Evolutionary conservation across 2,888 invertebrate genomes (phyloP).

Genomic region (Tipula lateralis): DNA sequence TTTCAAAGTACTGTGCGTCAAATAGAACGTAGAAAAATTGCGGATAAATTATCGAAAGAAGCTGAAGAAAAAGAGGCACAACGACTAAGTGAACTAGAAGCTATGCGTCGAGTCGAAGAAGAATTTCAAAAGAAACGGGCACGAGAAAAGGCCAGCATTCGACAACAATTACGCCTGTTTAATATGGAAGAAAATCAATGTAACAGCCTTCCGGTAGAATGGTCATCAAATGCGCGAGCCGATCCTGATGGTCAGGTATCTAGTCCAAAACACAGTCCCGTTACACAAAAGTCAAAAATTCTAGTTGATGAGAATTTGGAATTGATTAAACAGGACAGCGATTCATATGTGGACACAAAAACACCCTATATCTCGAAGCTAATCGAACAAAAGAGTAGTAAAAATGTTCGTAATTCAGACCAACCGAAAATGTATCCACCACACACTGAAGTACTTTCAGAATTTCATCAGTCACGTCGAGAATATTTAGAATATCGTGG

Average conservation of each 20-base stretch:
- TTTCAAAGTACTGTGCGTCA: conserved; percentile 82
- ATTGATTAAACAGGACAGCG: background rate
- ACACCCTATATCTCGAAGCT: conserved; percentile 33
- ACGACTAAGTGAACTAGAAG: conserved; percentile 70
- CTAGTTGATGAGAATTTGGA: background rate
- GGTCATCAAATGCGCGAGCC: conserved; percentile 52
- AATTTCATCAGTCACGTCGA: conserved; percentile 33
- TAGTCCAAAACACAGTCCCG: conserved; percentile 52
- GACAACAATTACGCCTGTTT: conserved; percentile 69
- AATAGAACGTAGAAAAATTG: conserved; percentile 66
- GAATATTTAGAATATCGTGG: conserved; percentile 35
- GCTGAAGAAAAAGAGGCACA: conserved; percentile 73
- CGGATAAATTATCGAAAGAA: conserved; percentile 70
- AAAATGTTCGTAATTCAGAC: background rate
- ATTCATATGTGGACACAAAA: conserved; percentile 32
- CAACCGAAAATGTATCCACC: conserved; percentile 6
- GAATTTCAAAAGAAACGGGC: conserved; percentile 82
- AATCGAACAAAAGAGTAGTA: conserved; percentile 32
- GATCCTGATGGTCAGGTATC: conserved; percentile 71
- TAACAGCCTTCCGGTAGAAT: conserved; percentile 54
- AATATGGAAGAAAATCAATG: conserved; percentile 57
- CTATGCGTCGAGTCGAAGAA: conserved; percentile 79
- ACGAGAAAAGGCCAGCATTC: conserved; percentile 66
- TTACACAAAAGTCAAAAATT: background rate
- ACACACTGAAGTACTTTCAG: conserved; percentile 33